Percentiles rank a stretch among this genome's conserved stretches.
These are phyloP conservation scores for Melipona beecheii DNA, from an alignment of 2,888 invertebrate genomes.

Conservation along the genomic window DNA sequence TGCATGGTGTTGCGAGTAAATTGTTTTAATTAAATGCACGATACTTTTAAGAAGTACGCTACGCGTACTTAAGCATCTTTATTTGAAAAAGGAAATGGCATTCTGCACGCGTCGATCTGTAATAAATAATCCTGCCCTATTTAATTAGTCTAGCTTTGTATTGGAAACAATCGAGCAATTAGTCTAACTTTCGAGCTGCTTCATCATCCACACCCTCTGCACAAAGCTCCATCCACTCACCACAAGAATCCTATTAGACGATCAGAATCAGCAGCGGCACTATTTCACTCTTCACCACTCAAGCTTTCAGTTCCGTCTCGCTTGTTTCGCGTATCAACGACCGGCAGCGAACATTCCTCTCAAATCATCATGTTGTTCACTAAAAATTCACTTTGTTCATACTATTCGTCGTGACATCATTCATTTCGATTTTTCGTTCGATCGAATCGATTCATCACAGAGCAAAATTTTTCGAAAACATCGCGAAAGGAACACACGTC, in stretches of 20 bases:
- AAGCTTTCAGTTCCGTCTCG: background rate
- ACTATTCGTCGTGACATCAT: too few relatives aligned
- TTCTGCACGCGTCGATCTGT: too few relatives aligned
- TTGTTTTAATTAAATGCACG: too few relatives aligned
- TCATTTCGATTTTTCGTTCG: too few relatives aligned
- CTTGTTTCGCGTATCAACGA: background rate
- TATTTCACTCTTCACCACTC: constrained; percentile 14
- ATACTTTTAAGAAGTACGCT: too few relatives aligned
- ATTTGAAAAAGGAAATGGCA: background rate
- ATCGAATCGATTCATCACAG: background rate
- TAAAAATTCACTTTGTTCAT: background rate
- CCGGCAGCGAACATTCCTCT: background rate
- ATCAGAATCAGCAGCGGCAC: constrained; percentile 14
- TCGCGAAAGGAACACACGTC: background rate
- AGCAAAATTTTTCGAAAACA: background rate
- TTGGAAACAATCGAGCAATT: background rate
- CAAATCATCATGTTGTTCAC: constrained; percentile 14
- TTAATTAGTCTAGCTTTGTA: background rate
- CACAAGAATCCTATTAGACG: constrained; percentile 30
- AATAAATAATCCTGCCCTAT: background rate
- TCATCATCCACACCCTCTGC: background rate
- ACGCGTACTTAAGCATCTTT: too few relatives aligned
- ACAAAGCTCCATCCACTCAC: constrained; percentile 17
- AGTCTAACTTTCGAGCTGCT: constrained; percentile 1
- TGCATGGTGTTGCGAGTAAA: too few relatives aligned